A percentile compares a stretch with the other conserved stretches of the same genome.
Conservation (phyloP, 1,140 invertebrate genomes). For the Caenorhabditis inopinata region DNA sequence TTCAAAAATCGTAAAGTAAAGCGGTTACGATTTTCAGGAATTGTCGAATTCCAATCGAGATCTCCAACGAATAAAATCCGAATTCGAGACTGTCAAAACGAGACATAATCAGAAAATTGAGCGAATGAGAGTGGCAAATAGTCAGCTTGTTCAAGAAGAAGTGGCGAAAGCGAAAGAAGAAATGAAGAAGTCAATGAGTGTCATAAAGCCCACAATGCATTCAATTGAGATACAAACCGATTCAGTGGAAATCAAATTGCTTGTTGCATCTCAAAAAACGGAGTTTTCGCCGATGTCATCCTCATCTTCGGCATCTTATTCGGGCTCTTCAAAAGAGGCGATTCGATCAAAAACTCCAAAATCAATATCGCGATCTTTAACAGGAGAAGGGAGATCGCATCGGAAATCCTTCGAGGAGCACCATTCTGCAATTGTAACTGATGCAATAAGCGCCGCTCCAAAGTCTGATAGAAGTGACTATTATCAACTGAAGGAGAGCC, state of each 20-base stretch:
- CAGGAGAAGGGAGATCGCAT: neutral
- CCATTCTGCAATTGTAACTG: too few species aligned
- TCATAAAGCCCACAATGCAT: neutral
- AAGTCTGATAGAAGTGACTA: slow-evolving; percentile 4
- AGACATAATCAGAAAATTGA: neutral
- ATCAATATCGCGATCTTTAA: neutral
- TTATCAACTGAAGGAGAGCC: neutral
- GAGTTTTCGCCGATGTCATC: neutral
- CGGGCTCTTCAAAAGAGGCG: too few species aligned
- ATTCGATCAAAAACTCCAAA: neutral
- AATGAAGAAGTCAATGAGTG: neutral
- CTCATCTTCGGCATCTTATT: neutral
- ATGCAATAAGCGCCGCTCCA: too few species aligned
- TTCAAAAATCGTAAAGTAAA: too few species aligned
- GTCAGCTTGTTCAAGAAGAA: neutral
- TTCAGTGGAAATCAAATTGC: too few species aligned
- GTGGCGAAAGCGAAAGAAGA: neutral
- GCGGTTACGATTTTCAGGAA: neutral
- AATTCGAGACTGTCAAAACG: neutral
- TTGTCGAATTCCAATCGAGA: neutral
- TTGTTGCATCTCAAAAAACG: too few species aligned
- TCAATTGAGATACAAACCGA: neutral
- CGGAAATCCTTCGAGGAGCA: neutral
- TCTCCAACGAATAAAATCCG: neutral
- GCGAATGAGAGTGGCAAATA: neutral